phyloP scores from a whole-genome alignment of 2,797 vertebrate genomes.

The Gobio occitaniae region DNA sequence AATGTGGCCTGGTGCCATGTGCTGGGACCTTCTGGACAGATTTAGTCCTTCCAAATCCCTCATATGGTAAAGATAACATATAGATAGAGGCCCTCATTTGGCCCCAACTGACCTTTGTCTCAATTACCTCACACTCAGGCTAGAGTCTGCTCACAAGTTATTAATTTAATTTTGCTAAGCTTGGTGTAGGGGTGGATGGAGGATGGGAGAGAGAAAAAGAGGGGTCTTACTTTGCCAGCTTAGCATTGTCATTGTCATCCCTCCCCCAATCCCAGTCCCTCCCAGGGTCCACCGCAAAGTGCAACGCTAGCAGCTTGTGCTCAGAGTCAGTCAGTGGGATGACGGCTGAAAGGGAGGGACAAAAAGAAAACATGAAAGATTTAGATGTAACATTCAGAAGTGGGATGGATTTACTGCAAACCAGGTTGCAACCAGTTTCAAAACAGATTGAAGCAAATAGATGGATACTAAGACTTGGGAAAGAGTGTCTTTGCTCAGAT shows the following conservation, averaged over 20 bases:
- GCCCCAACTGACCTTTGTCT: conserved; percentile 8
- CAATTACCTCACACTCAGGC: conserved; percentile 15
- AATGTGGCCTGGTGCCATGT: conserved; percentile 65
- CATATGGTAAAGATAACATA: conserved; percentile 49
- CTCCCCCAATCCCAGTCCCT: conserved; percentile 98
- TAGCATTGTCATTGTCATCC: conserved; percentile 94
- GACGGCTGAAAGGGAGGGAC: conserved; percentile 83
- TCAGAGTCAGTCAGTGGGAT: conserved; percentile 98
- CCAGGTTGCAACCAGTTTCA: background rate
- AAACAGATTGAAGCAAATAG: background rate
- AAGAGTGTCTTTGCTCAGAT: background rate
- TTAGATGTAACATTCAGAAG: background rate
- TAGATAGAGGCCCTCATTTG: conserved; percentile 17
- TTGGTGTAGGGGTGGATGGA: conserved; percentile 18
- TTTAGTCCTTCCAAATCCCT: conserved; percentile 66
- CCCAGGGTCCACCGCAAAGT: conserved; percentile 97
- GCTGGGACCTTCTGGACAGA: conserved; percentile 60
- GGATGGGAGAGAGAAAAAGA: conserved; percentile 28
- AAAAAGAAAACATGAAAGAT: conserved; percentile 5
- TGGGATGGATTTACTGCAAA: background rate
- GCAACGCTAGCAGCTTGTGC: conserved; percentile 97
- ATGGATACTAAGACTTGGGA: background rate
- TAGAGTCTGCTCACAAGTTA: background rate
- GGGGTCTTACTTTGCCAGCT: conserved; percentile 91
- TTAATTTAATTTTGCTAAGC: background rate